Evolutionary conservation across 2,113 vertebrate species (phyloP).

Genomic region (Todiramphus chloris): DNA sequence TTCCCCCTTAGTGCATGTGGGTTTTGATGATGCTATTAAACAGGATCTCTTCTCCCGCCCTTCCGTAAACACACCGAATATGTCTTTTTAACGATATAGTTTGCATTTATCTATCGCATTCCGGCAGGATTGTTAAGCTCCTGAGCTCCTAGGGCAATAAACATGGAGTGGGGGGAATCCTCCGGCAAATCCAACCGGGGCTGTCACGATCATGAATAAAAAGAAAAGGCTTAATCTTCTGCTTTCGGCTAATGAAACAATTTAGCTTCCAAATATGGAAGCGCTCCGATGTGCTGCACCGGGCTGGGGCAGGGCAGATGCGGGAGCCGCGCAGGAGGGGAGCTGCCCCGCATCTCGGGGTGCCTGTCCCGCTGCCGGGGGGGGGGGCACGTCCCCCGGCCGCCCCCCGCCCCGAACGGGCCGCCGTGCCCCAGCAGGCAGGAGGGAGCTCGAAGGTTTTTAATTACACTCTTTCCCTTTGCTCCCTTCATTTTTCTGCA

Average conservation of each 20-base stretch:
- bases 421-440: neutral
- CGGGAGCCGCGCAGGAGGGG: neutral
- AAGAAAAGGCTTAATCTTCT: conserved; percentile 24
- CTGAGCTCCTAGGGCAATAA: conserved; percentile 48
- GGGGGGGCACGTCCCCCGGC: neutral
- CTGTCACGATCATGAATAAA: conserved; percentile 25
- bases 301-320: neutral
- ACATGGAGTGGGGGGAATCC: neutral
- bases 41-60: neutral
- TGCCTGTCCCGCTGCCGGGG: neutral
- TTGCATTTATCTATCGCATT: conserved; percentile 35
- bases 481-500: conserved; percentile 62
- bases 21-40: neutral
- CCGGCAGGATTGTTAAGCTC: conserved; percentile 29
- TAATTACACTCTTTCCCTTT: conserved; percentile 59
- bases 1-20: neutral
- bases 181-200: conserved; percentile 26
- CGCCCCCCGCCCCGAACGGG: neutral
- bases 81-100: neutral
- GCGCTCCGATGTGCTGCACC: neutral
- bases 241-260: conserved; percentile 1
- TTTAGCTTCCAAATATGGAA: neutral
- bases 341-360: neutral
- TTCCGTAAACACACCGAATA: neutral
- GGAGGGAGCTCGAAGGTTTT: conserved; percentile 14